A percentile compares a stretch with the other conserved stretches of the same genome.
phyloP scores from a whole-genome alignment of 2,888 invertebrate species.

The Eupithecia subumbrata region DNA sequence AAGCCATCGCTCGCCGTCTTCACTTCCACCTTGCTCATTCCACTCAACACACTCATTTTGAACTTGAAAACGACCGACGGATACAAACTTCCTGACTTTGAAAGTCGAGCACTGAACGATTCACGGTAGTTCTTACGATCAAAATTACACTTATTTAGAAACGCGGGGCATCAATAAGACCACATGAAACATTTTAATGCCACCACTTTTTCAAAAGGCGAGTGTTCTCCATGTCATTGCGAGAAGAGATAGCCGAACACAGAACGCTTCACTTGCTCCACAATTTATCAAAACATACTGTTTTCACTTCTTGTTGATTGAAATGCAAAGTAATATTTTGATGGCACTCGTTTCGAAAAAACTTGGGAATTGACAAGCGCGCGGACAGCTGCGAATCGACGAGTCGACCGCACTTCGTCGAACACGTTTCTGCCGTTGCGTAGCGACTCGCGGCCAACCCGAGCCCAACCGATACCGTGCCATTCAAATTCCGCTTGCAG shows the following conservation, averaged over 20 bases:
- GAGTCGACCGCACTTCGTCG: slow-evolving; percentile 83
- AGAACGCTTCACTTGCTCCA: slow-evolving; percentile 75
- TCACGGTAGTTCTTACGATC: slow-evolving; percentile 80
- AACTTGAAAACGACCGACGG: slow-evolving; percentile 75
- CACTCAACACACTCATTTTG: slow-evolving; percentile 83
- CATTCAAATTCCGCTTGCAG: slow-evolving; percentile 73
- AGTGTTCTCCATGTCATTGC: slow-evolving; percentile 83
- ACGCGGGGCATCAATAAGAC: slow-evolving; percentile 77
- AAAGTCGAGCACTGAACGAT: slow-evolving; percentile 76
- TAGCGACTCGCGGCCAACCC: slow-evolving; percentile 49
- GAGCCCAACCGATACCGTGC: slow-evolving; percentile 58
- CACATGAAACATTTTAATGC: slow-evolving; percentile 82
- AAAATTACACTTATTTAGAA: slow-evolving; percentile 78
- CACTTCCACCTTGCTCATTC: slow-evolving; percentile 83
- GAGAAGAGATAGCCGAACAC: slow-evolving; percentile 81
- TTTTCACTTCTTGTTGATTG: slow-evolving; percentile 77
- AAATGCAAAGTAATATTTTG: slow-evolving; percentile 79
- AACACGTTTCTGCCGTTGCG: slow-evolving; percentile 80
- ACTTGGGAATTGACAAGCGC: slow-evolving; percentile 78
- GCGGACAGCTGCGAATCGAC: slow-evolving; percentile 82
- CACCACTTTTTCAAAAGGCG: slow-evolving; percentile 82
- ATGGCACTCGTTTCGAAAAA: slow-evolving; percentile 82
- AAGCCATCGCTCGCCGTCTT: slow-evolving; percentile 88
- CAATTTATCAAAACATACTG: slow-evolving; percentile 78
- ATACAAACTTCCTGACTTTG: slow-evolving; percentile 57